phyloP scores from a whole-genome alignment of 2,113 vertebrate genomes.

The Pogona vitticeps region DNA sequence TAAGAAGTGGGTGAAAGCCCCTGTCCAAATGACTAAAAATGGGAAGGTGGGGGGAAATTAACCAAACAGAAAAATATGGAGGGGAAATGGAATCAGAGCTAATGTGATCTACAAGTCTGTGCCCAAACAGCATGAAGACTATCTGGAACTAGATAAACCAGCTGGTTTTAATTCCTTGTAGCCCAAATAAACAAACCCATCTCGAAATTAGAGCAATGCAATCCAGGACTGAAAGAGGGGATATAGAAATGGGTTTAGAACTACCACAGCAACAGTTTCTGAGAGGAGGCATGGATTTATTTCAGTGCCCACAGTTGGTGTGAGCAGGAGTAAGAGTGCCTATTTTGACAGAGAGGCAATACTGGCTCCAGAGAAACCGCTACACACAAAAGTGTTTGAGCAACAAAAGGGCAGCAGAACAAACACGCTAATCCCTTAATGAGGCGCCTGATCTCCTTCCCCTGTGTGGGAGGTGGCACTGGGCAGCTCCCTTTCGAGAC shows the following conservation, averaged over 20 bases:
- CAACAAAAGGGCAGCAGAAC: slow-evolving; percentile 88
- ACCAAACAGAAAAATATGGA: background rate
- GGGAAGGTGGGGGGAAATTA: background rate
- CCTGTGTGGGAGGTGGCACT: slow-evolving; percentile 76
- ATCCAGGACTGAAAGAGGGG: background rate
- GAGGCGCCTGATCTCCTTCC: slow-evolving; percentile 88
- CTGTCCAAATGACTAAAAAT: background rate
- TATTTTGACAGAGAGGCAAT: slow-evolving; percentile 68
- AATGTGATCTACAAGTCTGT: background rate
- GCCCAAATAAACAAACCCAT: background rate
- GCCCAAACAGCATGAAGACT: background rate
- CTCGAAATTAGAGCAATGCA: background rate
- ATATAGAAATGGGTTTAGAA: no score
- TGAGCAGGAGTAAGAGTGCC: slow-evolving; percentile 20
- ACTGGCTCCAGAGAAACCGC: slow-evolving; percentile 86
- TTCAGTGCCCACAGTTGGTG: background rate
- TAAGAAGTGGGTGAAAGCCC: no score
- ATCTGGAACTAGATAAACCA: background rate
- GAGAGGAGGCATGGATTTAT: background rate
- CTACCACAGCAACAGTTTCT: background rate
- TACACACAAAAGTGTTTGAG: slow-evolving; percentile 87
- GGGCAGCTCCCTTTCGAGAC: slow-evolving; percentile 77
- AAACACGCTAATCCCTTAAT: slow-evolving; percentile 94
- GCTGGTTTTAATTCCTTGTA: background rate
- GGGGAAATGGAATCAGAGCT: background rate